Conservation (phyloP, 2,797 vertebrate species). For the Argya squamiceps region DNA sequence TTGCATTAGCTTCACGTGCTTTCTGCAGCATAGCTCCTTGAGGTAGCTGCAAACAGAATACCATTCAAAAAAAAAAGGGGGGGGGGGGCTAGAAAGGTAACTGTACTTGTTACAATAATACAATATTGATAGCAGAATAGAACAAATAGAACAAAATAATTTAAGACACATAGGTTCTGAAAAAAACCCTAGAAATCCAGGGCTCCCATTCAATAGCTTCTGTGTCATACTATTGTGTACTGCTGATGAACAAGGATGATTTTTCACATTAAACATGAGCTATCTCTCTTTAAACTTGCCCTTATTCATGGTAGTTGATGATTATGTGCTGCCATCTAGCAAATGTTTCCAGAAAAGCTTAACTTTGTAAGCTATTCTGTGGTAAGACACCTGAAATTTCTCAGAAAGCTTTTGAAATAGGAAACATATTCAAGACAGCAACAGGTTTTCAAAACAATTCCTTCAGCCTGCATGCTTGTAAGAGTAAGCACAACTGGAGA, state of each 20-base stretch:
- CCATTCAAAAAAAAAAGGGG: rapidly evolving
- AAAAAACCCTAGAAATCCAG: background rate
- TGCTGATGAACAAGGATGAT: background rate
- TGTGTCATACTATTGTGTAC: background rate
- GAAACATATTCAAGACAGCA: background rate
- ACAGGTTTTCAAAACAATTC: background rate
- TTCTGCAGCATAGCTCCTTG: background rate
- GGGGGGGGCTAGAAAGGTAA: background rate
- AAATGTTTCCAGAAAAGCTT: conserved; percentile 10
- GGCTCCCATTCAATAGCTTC: background rate
- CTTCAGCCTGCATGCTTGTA: background rate
- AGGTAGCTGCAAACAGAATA: background rate
- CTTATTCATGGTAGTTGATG: background rate
- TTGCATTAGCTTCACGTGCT: background rate
- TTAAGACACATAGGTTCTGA: background rate
- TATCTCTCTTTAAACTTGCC: background rate
- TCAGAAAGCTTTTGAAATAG: background rate
- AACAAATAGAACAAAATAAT: background rate
- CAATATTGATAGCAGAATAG: rapidly evolving
- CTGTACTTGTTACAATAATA: background rate
- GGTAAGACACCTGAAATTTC: background rate
- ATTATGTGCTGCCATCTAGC: conserved; percentile 75
- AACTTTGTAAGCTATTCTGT: background rate
- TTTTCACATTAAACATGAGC: background rate
- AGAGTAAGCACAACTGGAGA: background rate